phyloP scores from a whole-genome alignment of 2,797 vertebrate genomes.

The Manis crassicaudata region DNA sequence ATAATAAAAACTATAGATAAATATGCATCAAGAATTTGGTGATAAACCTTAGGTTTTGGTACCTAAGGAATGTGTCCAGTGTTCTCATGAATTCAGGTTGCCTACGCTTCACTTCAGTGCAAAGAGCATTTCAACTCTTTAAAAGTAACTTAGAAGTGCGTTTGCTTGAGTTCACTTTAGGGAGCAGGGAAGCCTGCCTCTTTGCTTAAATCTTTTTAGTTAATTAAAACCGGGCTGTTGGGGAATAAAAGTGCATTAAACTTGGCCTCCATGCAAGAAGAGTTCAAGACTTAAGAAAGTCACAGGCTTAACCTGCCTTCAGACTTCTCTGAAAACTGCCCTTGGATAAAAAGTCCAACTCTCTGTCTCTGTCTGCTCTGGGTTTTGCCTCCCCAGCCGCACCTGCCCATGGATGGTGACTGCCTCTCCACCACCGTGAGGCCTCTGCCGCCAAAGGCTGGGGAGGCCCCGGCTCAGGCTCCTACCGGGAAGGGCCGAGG shows the following conservation, averaged over 20 bases:
- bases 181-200: neutral
- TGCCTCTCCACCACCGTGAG: fast-evolving
- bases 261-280: neutral
- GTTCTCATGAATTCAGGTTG: neutral
- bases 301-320: neutral
- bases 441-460: fast-evolving
- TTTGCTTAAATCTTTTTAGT: neutral
- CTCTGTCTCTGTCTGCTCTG: neutral
- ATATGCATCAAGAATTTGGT: neutral
- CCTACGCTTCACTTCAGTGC: neutral
- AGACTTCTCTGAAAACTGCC: neutral
- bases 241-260: fast-evolving
- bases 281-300: neutral
- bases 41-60: neutral
- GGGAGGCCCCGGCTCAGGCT: neutral
- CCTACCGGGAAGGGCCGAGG: neutral
- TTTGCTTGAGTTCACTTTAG: neutral
- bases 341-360: neutral
- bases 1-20: neutral
- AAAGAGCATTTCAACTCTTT: neutral
- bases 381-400: neutral
- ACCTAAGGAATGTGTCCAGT: neutral
- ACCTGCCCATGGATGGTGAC: no score
- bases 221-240: neutral
- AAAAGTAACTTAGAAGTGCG: neutral